Percentiles rank a stretch among this genome's conserved stretches.
Conservation (phyloP, 2,797 vertebrate species). For the Philypnodon macrostomus region DNA sequence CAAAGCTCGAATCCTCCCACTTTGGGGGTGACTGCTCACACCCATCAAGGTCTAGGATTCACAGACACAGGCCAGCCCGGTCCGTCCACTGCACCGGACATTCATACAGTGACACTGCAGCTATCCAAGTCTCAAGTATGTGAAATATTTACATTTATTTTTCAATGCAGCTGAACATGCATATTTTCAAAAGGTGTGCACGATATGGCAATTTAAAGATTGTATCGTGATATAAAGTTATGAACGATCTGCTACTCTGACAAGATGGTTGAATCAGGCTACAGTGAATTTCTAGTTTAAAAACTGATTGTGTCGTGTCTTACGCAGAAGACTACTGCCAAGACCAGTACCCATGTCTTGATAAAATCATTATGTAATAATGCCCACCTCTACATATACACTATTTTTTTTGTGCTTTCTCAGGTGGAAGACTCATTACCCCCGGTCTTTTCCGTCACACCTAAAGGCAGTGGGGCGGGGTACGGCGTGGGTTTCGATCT, state of each 20-base stretch:
- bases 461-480: constrained; percentile 93
- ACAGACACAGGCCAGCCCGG: constrained; percentile 72
- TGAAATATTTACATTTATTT: neutral
- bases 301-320: too few relatives aligned
- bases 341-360: too few relatives aligned
- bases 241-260: too few relatives aligned
- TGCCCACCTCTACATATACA: too few relatives aligned
- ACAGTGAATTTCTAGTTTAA: too few relatives aligned
- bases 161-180: neutral
- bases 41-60: constrained; percentile 59
- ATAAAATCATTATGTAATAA: too few relatives aligned
- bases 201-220: too few relatives aligned
- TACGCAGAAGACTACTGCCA: too few relatives aligned
- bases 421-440: constrained; percentile 94
- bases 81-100: constrained; percentile 78
- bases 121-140: constrained; percentile 92
- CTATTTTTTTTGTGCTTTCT: neutral
- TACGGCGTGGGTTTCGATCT: constrained; percentile 93
- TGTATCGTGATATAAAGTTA: too few relatives aligned
- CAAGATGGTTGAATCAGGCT: too few relatives aligned
- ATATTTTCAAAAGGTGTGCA: too few relatives aligned
- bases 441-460: constrained; percentile 89
- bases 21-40: constrained; percentile 60
- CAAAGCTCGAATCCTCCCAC: too few relatives aligned
- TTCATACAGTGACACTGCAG: constrained; percentile 90